These are phyloP conservation scores for Euglossa dilemma DNA, from an alignment of 1,140 invertebrate species.

Conservation along the genomic window DNA sequence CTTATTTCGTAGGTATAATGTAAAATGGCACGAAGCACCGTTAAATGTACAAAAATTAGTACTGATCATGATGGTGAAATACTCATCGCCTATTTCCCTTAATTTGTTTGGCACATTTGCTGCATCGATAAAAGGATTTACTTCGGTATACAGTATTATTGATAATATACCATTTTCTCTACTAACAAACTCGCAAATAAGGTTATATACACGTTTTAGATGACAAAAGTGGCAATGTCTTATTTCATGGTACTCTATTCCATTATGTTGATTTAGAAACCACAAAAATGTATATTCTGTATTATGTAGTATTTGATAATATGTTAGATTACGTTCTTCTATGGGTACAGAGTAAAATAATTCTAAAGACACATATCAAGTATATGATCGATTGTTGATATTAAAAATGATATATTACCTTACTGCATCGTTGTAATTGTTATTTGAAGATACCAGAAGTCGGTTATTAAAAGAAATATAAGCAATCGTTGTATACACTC, in stretches of 20 bases:
- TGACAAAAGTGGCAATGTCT: neutral
- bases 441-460: too few relatives aligned
- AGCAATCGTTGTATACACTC: too few relatives aligned
- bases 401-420: neutral
- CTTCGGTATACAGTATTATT: neutral
- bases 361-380: neutral
- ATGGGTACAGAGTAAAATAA: neutral
- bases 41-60: neutral
- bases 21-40: neutral
- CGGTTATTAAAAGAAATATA: too few relatives aligned
- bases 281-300: neutral
- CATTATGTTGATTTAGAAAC: neutral
- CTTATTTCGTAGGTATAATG: neutral
- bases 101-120: neutral
- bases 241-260: constrained; percentile 41
- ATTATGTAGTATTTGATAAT: neutral
- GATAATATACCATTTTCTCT: neutral
- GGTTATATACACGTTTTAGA: neutral
- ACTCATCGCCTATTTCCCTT: neutral
- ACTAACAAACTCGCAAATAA: neutral
- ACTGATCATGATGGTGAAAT: neutral
- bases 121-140: neutral
- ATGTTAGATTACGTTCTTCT: neutral
- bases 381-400: neutral
- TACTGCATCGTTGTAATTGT: neutral